phyloP scores from a whole-genome alignment of 2,888 invertebrate species.

The Mallateleia sp. region DNA sequence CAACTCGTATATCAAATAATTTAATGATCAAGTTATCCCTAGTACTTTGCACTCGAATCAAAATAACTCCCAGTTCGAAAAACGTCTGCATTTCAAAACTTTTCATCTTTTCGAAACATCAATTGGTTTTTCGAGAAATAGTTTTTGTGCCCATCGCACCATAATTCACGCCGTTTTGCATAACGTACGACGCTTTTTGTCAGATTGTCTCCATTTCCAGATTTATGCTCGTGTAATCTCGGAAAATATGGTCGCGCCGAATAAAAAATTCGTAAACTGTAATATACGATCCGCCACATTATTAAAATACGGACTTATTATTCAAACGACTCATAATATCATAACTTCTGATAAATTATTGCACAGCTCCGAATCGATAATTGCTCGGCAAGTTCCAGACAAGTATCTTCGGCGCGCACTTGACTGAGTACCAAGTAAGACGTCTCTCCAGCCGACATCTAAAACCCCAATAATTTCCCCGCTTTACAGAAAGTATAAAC shows the following conservation, averaged over 20 bases:
- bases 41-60: background rate
- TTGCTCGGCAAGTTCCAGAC: background rate
- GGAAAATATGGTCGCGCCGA: conserved; percentile 36
- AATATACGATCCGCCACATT: conserved; percentile 29
- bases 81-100: no score
- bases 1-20: no score
- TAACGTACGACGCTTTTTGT: conserved; percentile 43
- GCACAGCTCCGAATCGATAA: background rate
- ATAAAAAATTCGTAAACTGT: conserved; percentile 16
- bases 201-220: conserved; percentile 33
- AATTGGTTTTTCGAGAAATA: background rate
- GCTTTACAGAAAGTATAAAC: no score
- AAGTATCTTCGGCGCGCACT: background rate
- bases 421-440: no score
- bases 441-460: no score
- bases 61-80: no score
- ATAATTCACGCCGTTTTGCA: conserved; percentile 19
- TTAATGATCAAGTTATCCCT: no score
- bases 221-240: conserved; percentile 53
- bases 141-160: background rate
- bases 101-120: background rate
- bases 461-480: no score
- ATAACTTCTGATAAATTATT: conserved; percentile 30
- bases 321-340: conserved; percentile 19
- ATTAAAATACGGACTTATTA: conserved; percentile 53